A percentile compares a stretch with the other conserved stretches of the same genome.
Conservation (phyloP, 2,797 vertebrate species). For the Chelon labrosus region DNA sequence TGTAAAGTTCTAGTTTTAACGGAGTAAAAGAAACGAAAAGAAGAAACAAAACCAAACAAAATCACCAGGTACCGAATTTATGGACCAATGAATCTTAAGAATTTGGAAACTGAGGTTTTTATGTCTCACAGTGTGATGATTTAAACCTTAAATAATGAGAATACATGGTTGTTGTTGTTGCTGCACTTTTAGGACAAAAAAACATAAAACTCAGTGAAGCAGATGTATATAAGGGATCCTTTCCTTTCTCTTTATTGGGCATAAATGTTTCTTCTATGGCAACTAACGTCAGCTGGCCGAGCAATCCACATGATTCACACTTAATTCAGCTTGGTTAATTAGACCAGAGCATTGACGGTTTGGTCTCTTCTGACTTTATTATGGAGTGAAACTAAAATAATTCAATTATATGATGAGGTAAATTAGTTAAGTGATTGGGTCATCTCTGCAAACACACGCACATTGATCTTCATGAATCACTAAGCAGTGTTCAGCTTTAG, state of each 20-base stretch:
- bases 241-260: not conserved
- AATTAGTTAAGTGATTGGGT: constrained; percentile 51
- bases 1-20: constrained; percentile 7
- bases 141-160: constrained; percentile 1
- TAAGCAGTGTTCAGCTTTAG: constrained; percentile 6
- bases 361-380: constrained; percentile 49
- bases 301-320: constrained; percentile 37
- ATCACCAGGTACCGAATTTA: not conserved
- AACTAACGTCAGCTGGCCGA: constrained; percentile 29
- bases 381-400: constrained; percentile 48
- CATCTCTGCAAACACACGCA: constrained; percentile 21
- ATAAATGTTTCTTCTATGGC: constrained; percentile 22
- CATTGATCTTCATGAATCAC: constrained; percentile 24
- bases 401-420: constrained; percentile 57
- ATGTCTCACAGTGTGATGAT: not conserved
- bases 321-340: constrained; percentile 47
- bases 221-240: not conserved
- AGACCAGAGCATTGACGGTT: constrained; percentile 16
- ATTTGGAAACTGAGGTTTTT: not conserved
- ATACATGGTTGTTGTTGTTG: not conserved
- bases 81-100: not conserved
- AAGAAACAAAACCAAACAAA: not conserved
- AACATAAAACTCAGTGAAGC: constrained; percentile 9
- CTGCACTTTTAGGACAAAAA: constrained; percentile 8
- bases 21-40: not conserved